Base-by-base conservation (phyloP, 2,888 invertebrate species). In the Zygaena filipendulae region DNA sequence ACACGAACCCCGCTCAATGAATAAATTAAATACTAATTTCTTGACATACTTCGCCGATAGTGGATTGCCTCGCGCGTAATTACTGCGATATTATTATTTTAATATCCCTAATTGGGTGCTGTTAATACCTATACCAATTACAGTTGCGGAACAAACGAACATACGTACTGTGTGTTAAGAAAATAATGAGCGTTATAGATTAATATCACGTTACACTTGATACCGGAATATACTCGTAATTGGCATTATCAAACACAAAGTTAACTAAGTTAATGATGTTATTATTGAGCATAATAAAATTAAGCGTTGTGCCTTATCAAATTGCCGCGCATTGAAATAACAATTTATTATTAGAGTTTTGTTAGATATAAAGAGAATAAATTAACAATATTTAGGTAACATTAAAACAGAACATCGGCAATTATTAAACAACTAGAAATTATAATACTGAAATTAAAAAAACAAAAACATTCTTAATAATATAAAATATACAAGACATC, bases 11-110 rank as follows among this genome's bases (percentile, higher is more conserved):
- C 49, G 51, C 52, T 48, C 63, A 67, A 72, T 72, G 75, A 74
- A 74, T 75, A 74, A 68, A 74, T 75, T 74, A 72, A 64, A 66
- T 53, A 61, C 59, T 63, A 70, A 74, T 72, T 66, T 74, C 69
- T 75, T 72, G 71, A 69, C 70, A 74, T 57, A 74, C 62, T 72
- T 71, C 57, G 60, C 64, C 54, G 47, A 42, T 52, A 59, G 59
- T 52, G 54, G 74, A 62, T 72, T 58, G 59, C 75, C 75, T 75
- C 71, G 71, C 52, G 41, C 49, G 61, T 70, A 63, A 66, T 68
- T 63, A 59, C 50, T 42, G 49, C 50, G 58, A 56, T 58, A 56
- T 57, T 29, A 36, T 58, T 50, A 59, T 58, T 56, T 56, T 44
- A 40, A 42, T 46, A 44, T 42, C 37, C 30, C 40, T 44, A 47